Evolutionary conservation across 2,888 invertebrate genomes (phyloP).

Genomic region (Ochlodes sylvanus): DNA sequence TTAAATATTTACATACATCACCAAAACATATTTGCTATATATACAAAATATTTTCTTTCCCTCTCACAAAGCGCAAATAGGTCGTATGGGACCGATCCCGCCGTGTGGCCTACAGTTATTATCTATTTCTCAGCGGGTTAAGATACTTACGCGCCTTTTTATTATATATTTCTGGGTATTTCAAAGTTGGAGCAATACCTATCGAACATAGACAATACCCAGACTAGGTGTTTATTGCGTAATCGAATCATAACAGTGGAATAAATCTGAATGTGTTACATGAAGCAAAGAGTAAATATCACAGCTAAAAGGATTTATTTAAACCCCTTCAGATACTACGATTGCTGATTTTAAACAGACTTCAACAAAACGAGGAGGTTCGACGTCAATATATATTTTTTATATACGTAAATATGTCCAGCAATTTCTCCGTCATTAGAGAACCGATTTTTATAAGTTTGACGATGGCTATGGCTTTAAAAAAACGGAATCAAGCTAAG

Average conservation of each 20-base stretch:
- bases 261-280: background rate
- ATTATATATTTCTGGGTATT: conserved; percentile 6
- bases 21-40: background rate
- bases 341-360: too few species aligned
- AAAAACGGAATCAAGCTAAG: too few species aligned
- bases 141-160: conserved; percentile 8
- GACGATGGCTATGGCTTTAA: too few species aligned
- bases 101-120: background rate
- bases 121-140: conserved; percentile 11
- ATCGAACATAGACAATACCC: background rate
- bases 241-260: conserved; percentile 11
- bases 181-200: background rate
- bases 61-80: background rate
- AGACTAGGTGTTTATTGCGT: background rate
- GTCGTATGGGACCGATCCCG: background rate
- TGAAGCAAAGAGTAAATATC: too few species aligned
- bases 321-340: too few species aligned
- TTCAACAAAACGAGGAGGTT: too few species aligned
- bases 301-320: too few species aligned
- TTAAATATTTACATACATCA: too few species aligned
- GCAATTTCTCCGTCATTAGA: too few species aligned
- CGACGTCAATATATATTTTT: too few species aligned
- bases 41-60: background rate
- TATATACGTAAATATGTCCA: too few species aligned
- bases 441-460: too few species aligned